Evolutionary conservation across 2,888 invertebrate genomes (phyloP).

Genomic region (Ceriagrion tenellum): DNA sequence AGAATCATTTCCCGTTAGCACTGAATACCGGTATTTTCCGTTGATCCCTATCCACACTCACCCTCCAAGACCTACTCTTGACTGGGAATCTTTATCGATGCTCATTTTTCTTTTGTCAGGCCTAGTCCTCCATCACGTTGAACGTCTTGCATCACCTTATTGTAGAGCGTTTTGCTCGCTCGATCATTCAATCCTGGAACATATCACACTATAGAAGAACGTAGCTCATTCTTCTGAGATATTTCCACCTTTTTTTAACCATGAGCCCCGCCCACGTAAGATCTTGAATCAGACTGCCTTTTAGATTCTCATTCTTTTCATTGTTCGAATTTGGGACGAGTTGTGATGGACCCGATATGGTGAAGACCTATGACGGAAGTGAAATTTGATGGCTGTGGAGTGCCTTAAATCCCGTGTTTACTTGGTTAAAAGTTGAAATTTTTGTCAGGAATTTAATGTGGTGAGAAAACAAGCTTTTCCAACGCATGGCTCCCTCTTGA

Average conservation of each 20-base stretch:
- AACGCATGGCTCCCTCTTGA: too few species aligned
- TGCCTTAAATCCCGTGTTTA: too few species aligned
- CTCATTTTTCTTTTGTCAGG: neutral
- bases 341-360: too few species aligned
- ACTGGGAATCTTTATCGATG: neutral
- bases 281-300: neutral
- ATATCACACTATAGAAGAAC: neutral
- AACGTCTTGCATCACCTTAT: neutral
- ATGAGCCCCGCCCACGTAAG: neutral
- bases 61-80: neutral
- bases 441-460: too few species aligned
- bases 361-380: too few species aligned
- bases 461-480: too few species aligned
- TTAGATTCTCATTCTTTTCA: neutral
- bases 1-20: conserved; percentile 5
- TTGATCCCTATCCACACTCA: neutral
- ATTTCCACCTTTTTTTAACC: neutral
- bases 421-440: too few species aligned
- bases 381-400: too few species aligned
- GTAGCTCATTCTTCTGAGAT: neutral
- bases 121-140: neutral
- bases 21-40: neutral
- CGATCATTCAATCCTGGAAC: neutral
- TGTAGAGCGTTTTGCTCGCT: too few species aligned
- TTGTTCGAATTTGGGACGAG: too few species aligned